Conservation (phyloP, 2,797 vertebrate genomes). For the Gouania willdenowi region DNA sequence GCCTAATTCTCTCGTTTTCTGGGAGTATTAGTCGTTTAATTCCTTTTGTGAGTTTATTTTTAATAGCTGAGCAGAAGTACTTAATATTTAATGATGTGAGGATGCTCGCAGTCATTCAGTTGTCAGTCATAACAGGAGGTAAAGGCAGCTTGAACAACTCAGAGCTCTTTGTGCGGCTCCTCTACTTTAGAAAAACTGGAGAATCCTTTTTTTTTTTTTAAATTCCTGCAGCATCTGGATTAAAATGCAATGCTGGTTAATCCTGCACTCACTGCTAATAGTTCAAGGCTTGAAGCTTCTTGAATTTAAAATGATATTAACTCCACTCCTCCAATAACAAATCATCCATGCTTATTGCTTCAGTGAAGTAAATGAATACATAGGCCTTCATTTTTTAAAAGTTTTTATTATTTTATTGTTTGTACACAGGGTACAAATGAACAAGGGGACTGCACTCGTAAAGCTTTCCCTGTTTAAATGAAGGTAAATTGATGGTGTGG, state of each 20-base stretch:
- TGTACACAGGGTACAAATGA: conserved; percentile 67
- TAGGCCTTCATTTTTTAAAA: not conserved
- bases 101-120: too few relatives aligned
- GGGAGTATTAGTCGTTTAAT: too few relatives aligned
- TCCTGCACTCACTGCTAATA: not conserved
- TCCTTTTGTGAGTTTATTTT: too few relatives aligned
- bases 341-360: not conserved
- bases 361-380: not conserved
- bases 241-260: not conserved
- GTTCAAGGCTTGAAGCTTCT: not conserved
- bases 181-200: not conserved
- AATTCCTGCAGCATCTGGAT: conserved; percentile 22
- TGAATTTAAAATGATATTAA: conserved; percentile 5
- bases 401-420: conserved; percentile 20
- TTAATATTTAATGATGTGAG: too few relatives aligned
- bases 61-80: too few relatives aligned
- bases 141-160: too few relatives aligned
- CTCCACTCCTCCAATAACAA: not conserved
- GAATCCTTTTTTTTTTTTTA: not conserved
- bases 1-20: too few relatives aligned
- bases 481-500: conserved; percentile 70
- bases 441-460: conserved; percentile 55
- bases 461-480: conserved; percentile 66
- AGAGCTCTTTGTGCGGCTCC: too few relatives aligned
- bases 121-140: too few relatives aligned